Evolutionary conservation across 92 coral and sea anemone genomes (phyloP), one percentile per base, ranked within the genome.

Genomic region (Zoanthus gigantus): DNA sequence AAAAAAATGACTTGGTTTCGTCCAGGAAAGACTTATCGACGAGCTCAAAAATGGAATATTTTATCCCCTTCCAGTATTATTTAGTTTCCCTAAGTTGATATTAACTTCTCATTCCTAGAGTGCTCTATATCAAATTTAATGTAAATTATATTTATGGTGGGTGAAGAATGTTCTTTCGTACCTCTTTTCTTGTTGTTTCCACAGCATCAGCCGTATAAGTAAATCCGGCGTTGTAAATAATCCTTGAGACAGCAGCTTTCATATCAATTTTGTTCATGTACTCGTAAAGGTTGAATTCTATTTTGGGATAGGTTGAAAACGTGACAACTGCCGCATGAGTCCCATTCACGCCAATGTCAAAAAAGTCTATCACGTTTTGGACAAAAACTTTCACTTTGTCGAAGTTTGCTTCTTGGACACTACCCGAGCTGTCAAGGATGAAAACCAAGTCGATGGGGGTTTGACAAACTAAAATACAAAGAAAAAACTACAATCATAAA

Each of bases 291-390:
- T 79, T 69, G n/a, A 88, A 88, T 73, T 80, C 87, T 15, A 79
- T 12, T 9, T 13, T 72, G 18, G 14, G 17, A 50, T 8, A 72
- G 34, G 48, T 77, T 5, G 93, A 90, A 78, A 91, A 97, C 50
- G 98, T 97, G 13, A 94, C 94, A 12, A 97, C 95, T 6, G 96
- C 95, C 9, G 94, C 94, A 53, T 92, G 99, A 0, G 99, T 97
- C 3, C 98, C 99, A 9, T 89, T 77, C 34, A 72, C 32, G 61
- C 99, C 99, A 31, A 97, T 94, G 92, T 95, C 95, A 87, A 97
- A 97, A 82, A 95, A 97, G 85, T 97, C 98, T 31, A 97, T 90
- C 9, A 97, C 94, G 48, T 95, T 85, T 58, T 92, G 92, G 72
- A 97, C 98, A 58, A 97, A 97, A 6, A 77, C 86, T 82, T 97